Percentiles rank a stretch among this genome's conserved stretches.
Conservation (phyloP, 2,113 vertebrate genomes). For the Burhinus oedicnemus region DNA sequence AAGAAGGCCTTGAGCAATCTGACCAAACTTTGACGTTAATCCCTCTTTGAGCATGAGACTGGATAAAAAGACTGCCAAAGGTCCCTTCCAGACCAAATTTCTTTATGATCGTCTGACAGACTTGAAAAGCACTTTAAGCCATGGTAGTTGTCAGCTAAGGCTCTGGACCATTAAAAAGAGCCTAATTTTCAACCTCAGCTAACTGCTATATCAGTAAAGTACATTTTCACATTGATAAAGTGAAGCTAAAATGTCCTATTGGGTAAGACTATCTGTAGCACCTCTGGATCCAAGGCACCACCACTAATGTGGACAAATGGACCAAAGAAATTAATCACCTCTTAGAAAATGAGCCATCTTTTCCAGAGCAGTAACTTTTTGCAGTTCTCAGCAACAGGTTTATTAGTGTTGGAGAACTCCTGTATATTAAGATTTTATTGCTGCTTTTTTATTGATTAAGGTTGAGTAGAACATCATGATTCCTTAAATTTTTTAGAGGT, state of each 20-base stretch:
- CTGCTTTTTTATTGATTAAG: neutral
- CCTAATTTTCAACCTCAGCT: neutral
- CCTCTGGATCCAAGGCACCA: neutral
- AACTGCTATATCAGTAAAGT: neutral
- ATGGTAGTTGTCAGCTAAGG: neutral
- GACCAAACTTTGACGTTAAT: neutral
- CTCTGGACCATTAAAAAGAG: neutral
- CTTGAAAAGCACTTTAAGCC: neutral
- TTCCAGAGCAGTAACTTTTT: neutral
- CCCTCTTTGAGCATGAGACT: neutral
- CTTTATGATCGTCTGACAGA: neutral
- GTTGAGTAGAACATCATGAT: neutral
- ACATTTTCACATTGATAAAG: neutral
- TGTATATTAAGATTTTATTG: neutral
- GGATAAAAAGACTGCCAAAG: neutral
- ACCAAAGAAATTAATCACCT: neutral
- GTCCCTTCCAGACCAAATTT: neutral
- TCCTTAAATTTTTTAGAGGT: neutral
- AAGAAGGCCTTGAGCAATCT: neutral
- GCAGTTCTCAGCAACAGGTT: neutral
- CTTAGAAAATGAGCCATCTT: neutral
- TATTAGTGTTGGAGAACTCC: neutral
- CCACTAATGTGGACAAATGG: neutral
- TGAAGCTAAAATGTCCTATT: neutral
- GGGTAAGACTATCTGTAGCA: neutral